Evolutionary conservation across 1,140 invertebrate species (phyloP).

Genomic region (Dendroctonus valens): DNA sequence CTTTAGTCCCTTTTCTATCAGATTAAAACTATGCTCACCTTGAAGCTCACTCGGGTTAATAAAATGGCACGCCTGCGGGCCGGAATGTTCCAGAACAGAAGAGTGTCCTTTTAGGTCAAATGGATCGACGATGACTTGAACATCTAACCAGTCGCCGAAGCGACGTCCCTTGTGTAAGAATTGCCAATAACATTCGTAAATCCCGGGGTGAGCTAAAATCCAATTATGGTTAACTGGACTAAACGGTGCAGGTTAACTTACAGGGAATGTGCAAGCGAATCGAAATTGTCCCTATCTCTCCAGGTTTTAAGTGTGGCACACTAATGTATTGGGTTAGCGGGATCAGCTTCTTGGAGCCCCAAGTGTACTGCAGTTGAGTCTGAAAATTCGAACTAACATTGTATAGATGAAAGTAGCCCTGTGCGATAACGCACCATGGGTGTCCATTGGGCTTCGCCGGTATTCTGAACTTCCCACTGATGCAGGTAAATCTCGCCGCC

Average conservation of each 20-base stretch:
- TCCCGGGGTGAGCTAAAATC: slow-evolving; percentile 44
- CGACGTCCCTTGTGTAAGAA: slow-evolving; percentile 47
- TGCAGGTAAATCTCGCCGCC: slow-evolving; percentile 48
- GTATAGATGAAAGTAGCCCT: not conserved
- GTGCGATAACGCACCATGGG: slow-evolving; percentile 35
- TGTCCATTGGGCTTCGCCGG: slow-evolving; percentile 44
- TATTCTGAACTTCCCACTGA: slow-evolving; percentile 49
- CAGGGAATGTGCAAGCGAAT: slow-evolving; percentile 46
- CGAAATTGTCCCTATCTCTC: slow-evolving; percentile 44
- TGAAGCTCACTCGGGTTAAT: no score
- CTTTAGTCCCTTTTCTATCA: not conserved
- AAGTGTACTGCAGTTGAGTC: slow-evolving; percentile 47
- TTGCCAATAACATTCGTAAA: slow-evolving; percentile 50
- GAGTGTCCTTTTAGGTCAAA: slow-evolving; percentile 33
- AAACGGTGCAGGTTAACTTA: slow-evolving; percentile 31
- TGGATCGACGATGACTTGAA: slow-evolving; percentile 28
- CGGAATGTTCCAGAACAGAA: slow-evolving; percentile 26
- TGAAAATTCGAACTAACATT: slow-evolving; percentile 29
- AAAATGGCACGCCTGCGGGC: not conserved
- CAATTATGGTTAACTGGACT: not conserved
- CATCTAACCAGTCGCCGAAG: slow-evolving; percentile 49
- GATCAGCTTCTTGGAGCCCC: slow-evolving; percentile 45
- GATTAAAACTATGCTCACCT: not conserved
- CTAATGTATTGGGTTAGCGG: slow-evolving; percentile 38
- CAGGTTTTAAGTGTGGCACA: slow-evolving; percentile 47